Evolutionary conservation across 2,113 vertebrate species (phyloP).

Genomic region (Indicator maculatus): DNA sequence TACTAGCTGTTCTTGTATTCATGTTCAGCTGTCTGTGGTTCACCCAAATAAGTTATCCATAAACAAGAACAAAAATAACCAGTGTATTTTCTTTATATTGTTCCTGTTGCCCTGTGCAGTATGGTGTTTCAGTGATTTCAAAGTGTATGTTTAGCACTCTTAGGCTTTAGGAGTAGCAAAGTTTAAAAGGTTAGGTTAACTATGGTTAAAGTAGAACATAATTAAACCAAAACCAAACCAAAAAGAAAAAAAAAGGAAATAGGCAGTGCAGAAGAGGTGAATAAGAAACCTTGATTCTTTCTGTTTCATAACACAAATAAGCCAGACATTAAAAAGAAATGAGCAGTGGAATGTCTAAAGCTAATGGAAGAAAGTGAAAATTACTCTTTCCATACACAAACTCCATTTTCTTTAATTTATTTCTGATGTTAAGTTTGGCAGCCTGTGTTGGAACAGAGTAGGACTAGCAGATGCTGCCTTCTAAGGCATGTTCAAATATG

Average conservation of each 20-base stretch:
- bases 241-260: neutral
- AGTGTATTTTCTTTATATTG: neutral
- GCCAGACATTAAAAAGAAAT: neutral
- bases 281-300: neutral
- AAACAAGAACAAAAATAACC: neutral
- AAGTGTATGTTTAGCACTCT: neutral
- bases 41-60: neutral
- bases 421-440: neutral
- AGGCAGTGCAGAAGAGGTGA: neutral
- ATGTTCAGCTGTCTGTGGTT: neutral
- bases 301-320: neutral
- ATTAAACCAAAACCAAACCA: neutral
- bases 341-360: neutral
- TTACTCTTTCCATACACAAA: neutral
- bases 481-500: slow-evolving; percentile 7
- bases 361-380: neutral
- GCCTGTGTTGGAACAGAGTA: neutral
- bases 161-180: neutral
- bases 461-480: slow-evolving; percentile 23
- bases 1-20: neutral
- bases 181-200: neutral
- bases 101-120: neutral
- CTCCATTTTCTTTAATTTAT: neutral
- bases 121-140: neutral
- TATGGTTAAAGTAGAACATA: neutral